A percentile compares a stretch with the other conserved stretches of the same genome.
These are phyloP conservation scores for Anoura caudifer DNA, from an alignment of 2,113 vertebrate species.

Conservation along the genomic window DNA sequence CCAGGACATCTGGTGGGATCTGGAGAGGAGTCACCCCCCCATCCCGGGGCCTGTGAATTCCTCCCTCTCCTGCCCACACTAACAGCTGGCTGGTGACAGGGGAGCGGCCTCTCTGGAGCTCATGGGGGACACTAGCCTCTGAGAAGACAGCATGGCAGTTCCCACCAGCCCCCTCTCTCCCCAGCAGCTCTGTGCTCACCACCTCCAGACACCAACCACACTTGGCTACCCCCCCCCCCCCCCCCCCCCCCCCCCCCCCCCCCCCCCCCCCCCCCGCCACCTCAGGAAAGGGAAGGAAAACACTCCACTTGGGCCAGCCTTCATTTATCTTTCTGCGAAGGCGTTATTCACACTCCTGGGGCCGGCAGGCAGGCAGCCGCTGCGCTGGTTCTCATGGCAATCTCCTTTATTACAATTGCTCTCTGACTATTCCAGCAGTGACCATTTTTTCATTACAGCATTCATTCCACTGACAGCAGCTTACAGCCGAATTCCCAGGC, in stretches of 20 bases:
- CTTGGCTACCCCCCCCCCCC: too few relatives aligned
- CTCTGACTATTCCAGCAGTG: conserved; percentile 49
- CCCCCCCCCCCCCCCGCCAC: not conserved
- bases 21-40: not conserved
- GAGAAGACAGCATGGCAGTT: not conserved
- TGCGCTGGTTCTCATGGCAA: conserved; percentile 42
- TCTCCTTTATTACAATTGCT: conserved; percentile 63
- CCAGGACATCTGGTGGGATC: not conserved
- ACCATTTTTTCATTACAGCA: conserved; percentile 57
- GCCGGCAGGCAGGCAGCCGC: conserved; percentile 18
- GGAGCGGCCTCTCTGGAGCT: not conserved
- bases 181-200: not conserved
- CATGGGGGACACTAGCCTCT: not conserved
- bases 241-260: too few relatives aligned
- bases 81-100: not conserved
- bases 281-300: not conserved
- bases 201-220: not conserved
- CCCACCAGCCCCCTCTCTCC: not conserved
- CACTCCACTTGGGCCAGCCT: not conserved
- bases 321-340: not conserved
- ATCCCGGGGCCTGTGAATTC: not conserved
- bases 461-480: conserved; percentile 51
- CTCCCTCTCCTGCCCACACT: not conserved
- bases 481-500: conserved; percentile 66
- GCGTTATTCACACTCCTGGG: conserved; percentile 38